Conservation (phyloP, 2,113 vertebrate genomes). For the Microcebus murinus region DNA sequence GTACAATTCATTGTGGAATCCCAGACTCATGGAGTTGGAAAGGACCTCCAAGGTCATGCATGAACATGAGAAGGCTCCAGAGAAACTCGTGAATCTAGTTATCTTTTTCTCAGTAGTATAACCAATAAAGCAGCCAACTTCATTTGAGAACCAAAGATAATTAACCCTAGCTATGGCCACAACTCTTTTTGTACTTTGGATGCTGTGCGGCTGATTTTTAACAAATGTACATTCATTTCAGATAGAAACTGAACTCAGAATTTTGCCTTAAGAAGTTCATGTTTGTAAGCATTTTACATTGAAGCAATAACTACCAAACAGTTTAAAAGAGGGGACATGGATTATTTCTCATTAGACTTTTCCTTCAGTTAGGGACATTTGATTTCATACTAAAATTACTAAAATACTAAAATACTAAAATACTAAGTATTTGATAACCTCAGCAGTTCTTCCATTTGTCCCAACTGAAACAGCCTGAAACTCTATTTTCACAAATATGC, state of each 20-base stretch:
- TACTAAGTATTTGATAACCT: slow-evolving; percentile 17
- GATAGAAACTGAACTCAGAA: slow-evolving; percentile 45
- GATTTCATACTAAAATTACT: slow-evolving; percentile 45
- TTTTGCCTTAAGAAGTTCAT: not conserved
- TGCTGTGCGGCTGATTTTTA: slow-evolving; percentile 36
- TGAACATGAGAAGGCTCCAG: slow-evolving; percentile 35
- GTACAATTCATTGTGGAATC: slow-evolving; percentile 18
- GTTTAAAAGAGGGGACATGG: not conserved
- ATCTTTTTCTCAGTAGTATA: slow-evolving; percentile 27
- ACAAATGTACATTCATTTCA: slow-evolving; percentile 50
- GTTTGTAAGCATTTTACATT: slow-evolving; percentile 48
- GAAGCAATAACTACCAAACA: slow-evolving; percentile 39
- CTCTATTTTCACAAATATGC: slow-evolving; percentile 8
- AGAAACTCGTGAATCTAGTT: not conserved
- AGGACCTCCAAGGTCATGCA: slow-evolving; percentile 21
- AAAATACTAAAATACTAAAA: too few species aligned
- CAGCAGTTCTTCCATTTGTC: not conserved
- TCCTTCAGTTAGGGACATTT: slow-evolving; percentile 29
- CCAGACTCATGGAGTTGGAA: not conserved
- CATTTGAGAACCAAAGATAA: slow-evolving; percentile 44
- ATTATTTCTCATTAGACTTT: slow-evolving; percentile 45
- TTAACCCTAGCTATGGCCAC: not conserved
- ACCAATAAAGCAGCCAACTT: slow-evolving; percentile 13
- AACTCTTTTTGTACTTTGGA: slow-evolving; percentile 22
- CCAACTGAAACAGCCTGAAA: not conserved